A percentile compares a stretch with the other conserved stretches of the same genome.
Conservation (phyloP, 2,113 vertebrate genomes). For the Pedionomus torquatus region DNA sequence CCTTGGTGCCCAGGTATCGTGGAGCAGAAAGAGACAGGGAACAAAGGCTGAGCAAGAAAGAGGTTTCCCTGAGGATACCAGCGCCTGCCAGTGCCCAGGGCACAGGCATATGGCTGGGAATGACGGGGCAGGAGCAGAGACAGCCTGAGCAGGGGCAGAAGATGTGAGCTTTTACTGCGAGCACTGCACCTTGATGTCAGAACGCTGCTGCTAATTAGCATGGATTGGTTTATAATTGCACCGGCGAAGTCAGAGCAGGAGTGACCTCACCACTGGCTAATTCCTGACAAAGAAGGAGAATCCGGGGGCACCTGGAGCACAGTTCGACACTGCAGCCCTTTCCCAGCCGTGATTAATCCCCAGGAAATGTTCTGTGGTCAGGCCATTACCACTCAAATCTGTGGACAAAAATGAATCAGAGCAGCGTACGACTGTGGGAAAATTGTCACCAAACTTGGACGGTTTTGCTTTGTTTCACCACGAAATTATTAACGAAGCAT, state of each 20-base stretch:
- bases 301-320: constrained; percentile 31
- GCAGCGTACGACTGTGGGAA: constrained; percentile 45
- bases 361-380: constrained; percentile 64
- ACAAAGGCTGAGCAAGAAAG: neutral
- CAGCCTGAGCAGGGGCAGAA: neutral
- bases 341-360: constrained; percentile 55
- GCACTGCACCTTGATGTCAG: neutral
- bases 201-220: neutral
- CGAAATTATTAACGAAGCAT: constrained; percentile 31
- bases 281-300: neutral
- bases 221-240: neutral
- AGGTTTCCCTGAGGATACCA: neutral
- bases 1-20: neutral
- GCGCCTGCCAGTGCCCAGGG: neutral
- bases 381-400: constrained; percentile 39
- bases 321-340: neutral
- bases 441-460: constrained; percentile 58
- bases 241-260: neutral
- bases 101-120: rapidly evolving
- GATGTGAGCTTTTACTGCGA: neutral
- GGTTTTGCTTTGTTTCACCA: constrained; percentile 57
- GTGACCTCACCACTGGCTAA: neutral
- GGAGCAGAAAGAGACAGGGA: neutral
- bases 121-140: neutral
- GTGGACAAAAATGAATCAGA: constrained; percentile 43